Conservation (phyloP, 2,888 invertebrate species). For the Galeruca laticollis region DNA sequence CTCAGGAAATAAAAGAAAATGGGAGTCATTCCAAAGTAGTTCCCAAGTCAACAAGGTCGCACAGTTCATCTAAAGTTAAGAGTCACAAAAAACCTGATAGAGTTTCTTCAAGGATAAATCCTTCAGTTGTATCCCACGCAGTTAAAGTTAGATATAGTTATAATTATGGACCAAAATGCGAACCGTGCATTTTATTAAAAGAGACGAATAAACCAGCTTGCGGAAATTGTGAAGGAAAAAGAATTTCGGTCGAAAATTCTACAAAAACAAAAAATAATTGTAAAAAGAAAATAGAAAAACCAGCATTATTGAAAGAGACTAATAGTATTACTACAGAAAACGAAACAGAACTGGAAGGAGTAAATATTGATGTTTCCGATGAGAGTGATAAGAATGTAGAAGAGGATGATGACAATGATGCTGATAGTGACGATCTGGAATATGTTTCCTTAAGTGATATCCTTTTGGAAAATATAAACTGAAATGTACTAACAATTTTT, state of each 20-base stretch:
- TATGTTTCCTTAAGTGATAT: constrained; percentile 19
- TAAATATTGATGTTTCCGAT: not conserved
- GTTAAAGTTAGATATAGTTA: not conserved
- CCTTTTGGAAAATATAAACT: too few relatives aligned
- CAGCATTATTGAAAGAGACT: not conserved
- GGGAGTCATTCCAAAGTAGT: not conserved
- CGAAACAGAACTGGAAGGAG: not conserved
- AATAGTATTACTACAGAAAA: not conserved
- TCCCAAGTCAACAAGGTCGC: not conserved
- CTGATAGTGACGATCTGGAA: not conserved
- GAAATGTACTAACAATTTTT: too few relatives aligned
- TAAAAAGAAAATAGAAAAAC: not conserved
- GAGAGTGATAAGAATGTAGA: not conserved
- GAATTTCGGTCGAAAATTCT: not conserved
- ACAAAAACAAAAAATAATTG: not conserved
- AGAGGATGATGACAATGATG: constrained; percentile 6
- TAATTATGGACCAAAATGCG: constrained; percentile 7
- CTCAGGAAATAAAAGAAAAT: too few relatives aligned
- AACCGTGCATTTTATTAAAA: constrained; percentile 5
- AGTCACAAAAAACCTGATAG: not conserved
- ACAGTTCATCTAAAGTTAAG: not conserved
- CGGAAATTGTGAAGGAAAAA: not conserved
- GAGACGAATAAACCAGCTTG: not conserved
- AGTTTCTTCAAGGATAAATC: not conserved
- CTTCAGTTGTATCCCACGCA: not conserved